Conservation (phyloP, 2,888 invertebrate species). For the Gnatocerus cornutus region DNA sequence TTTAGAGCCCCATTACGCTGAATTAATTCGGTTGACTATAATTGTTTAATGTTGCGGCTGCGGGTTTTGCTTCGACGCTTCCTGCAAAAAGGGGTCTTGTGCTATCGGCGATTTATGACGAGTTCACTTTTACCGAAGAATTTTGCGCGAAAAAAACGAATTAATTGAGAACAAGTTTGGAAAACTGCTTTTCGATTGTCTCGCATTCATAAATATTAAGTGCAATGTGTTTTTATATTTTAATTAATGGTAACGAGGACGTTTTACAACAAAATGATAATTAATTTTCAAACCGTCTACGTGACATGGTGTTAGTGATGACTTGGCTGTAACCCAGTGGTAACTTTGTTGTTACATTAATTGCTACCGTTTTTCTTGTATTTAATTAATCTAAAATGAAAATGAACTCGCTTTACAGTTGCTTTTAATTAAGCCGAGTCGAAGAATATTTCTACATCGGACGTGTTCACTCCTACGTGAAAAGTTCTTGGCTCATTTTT, state of each 20-base stretch:
- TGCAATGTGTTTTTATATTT: conserved; percentile 59
- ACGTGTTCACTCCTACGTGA: conserved; percentile 15
- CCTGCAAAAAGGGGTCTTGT: conserved; percentile 19
- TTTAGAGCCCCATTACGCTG: conserved; percentile 59
- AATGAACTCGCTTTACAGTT: conserved; percentile 43
- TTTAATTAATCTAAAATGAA: conserved; percentile 54
- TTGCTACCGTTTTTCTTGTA: conserved; percentile 61
- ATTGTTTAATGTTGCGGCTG: conserved; percentile 59
- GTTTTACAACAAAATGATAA: conserved; percentile 45
- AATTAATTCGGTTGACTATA: conserved; percentile 60
- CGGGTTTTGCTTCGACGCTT: conserved; percentile 56
- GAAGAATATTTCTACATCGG: conserved; percentile 7
- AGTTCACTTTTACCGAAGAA: conserved; percentile 2
- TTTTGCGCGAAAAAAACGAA: conserved; percentile 5
- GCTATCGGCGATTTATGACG: neutral
- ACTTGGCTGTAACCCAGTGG: conserved; percentile 62
- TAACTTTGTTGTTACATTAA: conserved; percentile 63
- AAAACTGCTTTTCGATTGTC: conserved; percentile 39
- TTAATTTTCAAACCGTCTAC: conserved; percentile 47
- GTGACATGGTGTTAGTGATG: conserved; percentile 58
- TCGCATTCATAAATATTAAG: conserved; percentile 60
- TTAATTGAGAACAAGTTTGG: conserved; percentile 40
- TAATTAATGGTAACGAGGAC: conserved; percentile 62
- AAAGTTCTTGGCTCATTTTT: conserved; percentile 1
- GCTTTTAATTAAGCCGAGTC: conserved; percentile 29